Conservation (phyloP, 1,140 invertebrate genomes). For the Hycleus phaleratus region DNA sequence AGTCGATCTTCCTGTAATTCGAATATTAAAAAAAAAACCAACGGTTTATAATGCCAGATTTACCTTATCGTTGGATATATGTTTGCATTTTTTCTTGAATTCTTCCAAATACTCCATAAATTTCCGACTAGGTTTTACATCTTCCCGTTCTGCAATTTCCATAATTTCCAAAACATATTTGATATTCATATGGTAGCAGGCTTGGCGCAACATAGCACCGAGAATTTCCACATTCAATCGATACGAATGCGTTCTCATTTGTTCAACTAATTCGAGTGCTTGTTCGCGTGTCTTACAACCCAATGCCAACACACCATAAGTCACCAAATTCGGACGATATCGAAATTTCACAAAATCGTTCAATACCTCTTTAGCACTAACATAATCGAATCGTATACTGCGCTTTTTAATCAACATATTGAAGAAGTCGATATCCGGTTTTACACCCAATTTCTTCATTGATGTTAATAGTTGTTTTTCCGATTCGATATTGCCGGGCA, state of each 20-base stretch:
- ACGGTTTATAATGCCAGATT: constrained; percentile 7
- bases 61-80: constrained; percentile 44
- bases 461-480: constrained; percentile 58
- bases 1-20: constrained; percentile 30
- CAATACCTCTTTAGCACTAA: constrained; percentile 46
- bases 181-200: constrained; percentile 51
- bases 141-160: constrained; percentile 51
- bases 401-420: constrained; percentile 81
- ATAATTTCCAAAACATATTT: constrained; percentile 59
- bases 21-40: not conserved
- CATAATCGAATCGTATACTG: constrained; percentile 55
- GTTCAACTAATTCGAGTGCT: constrained; percentile 54
- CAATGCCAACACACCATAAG: constrained; percentile 78
- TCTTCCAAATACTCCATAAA: constrained; percentile 50
- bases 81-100: constrained; percentile 43
- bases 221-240: constrained; percentile 65
- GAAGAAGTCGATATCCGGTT: constrained; percentile 71
- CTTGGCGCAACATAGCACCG: constrained; percentile 58
- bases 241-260: constrained; percentile 59
- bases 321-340: constrained; percentile 66
- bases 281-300: constrained; percentile 56
- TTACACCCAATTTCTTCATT: constrained; percentile 52
- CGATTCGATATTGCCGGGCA: constrained; percentile 54
- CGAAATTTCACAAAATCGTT: constrained; percentile 51
- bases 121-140: constrained; percentile 50